phyloP scores from a whole-genome alignment of 1,140 invertebrate species.

The Dendroctonus ponderosae region DNA sequence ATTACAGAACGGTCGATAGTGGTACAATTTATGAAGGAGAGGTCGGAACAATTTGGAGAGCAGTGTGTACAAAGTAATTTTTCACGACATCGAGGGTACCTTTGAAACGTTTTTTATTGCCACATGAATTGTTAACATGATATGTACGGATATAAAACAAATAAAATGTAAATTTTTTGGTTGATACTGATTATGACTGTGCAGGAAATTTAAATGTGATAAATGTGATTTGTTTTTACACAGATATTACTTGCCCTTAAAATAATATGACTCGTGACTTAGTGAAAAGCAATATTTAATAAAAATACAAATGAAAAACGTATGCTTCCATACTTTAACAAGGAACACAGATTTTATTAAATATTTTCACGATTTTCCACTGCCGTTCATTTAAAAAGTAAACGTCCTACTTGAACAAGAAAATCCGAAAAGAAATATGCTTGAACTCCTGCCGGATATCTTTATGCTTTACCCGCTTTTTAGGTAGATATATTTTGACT shows the following conservation, averaged over 20 bases:
- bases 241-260: too few relatives aligned
- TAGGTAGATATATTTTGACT: constrained; percentile 21
- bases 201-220: too few relatives aligned
- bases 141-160: too few relatives aligned
- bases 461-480: constrained; percentile 4
- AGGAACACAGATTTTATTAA: not conserved
- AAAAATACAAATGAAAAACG: too few relatives aligned
- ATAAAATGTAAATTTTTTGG: too few relatives aligned
- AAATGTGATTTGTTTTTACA: too few relatives aligned
- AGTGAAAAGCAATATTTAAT: too few relatives aligned
- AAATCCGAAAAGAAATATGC: constrained; percentile 9
- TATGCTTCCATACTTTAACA: not conserved
- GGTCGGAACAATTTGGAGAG: constrained; percentile 19
- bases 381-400: constrained; percentile 8
- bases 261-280: too few relatives aligned
- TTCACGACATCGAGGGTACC: constrained; percentile 15
- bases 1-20: constrained; percentile 9
- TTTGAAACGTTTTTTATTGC: constrained; percentile 9
- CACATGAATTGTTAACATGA: not conserved
- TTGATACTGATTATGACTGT: too few relatives aligned
- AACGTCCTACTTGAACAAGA: constrained; percentile 5
- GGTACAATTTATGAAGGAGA: constrained; percentile 22
- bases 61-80: constrained; percentile 17
- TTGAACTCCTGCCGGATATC: constrained; percentile 2
- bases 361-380: constrained; percentile 10